Percentiles rank a stretch among this genome's conserved stretches.
These are phyloP conservation scores for Calliphora vomitoria DNA, from an alignment of 2,888 invertebrate genomes.

Conservation along the genomic window DNA sequence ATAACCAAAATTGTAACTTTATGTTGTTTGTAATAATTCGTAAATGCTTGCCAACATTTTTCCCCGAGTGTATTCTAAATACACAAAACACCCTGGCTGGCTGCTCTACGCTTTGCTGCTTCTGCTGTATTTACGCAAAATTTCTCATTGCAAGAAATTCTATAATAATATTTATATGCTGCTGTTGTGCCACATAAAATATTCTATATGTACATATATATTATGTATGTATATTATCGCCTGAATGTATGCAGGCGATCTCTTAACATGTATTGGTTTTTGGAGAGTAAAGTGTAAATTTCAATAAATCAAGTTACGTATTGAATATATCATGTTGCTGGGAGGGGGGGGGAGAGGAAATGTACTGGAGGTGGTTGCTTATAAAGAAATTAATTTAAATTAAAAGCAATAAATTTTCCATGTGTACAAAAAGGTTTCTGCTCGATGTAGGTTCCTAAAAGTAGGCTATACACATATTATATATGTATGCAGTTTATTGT, in stretches of 20 bases:
- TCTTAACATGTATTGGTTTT: slow-evolving; percentile 12
- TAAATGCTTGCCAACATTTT: no score
- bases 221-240: slow-evolving; percentile 2
- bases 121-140: neutral
- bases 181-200: neutral
- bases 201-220: neutral
- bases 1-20: no score
- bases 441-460: slow-evolving; percentile 36
- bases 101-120: neutral
- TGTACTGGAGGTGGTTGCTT: neutral
- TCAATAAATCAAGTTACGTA: slow-evolving; percentile 41
- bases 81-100: neutral
- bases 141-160: neutral
- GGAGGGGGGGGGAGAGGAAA: neutral
- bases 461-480: slow-evolving; percentile 51
- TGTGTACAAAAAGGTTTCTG: slow-evolving; percentile 3
- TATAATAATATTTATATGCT: neutral
- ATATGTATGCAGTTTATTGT: neutral
- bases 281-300: neutral
- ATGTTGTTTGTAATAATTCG: no score
- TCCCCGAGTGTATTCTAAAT: no score
- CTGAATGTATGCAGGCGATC: neutral
- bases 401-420: slow-evolving; percentile 67
- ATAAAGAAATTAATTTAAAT: slow-evolving; percentile 63
- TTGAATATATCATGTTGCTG: neutral